Base-by-base conservation (phyloP, 2,797 vertebrate species). In the Anabas testudineus region DNA sequence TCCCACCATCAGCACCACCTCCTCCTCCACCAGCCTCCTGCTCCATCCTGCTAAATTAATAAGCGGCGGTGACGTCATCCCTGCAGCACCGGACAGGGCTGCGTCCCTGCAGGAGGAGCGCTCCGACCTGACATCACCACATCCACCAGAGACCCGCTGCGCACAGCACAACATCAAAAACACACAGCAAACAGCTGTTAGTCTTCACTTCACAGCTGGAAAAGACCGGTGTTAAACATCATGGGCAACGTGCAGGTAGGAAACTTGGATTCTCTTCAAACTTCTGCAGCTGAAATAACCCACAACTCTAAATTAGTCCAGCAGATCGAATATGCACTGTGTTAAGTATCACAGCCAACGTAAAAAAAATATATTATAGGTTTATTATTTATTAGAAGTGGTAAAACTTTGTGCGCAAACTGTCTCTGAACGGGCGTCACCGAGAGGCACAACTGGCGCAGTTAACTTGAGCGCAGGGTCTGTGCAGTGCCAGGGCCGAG, bases 241-340 rank as follows among this genome's bases (percentile, higher is more conserved):
- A 94, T 94, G 94, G 94, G 94, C 41, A 94, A 94, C 91, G 90
- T 93, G 1, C 91, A 94, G 89, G 93, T 94, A 80, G 83, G 92
- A 53, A 36, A 55, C 2, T 8, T 24, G 15, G 36, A 3, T 15
- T 47, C 46, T 22, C 3, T 4, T 13, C 6, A 49, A n/a, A 60
- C 54, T 67, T 70, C 13, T n/a, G n/a, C n/a, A n/a, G n/a, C n/a
- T 37, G 5, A 1, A 30, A 46, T 26, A 3, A 10, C 36, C 3
- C 19, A 7, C 0, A n/a, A 5, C 15, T 46, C 2, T 8, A 8
- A 24, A 43, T 18, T 3, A 16, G 19, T 5, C 9, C 3, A 16
- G 10, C 10, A 12, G 42, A 28, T 28, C 26, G 26, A 28, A 6
- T 3, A 28, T 28, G 26, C 26, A n/a, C n/a, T n/a, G n/a, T n/a